Percentiles rank a stretch among this genome's conserved stretches.
Evolutionary conservation across 2,113 vertebrate genomes (phyloP).

Genomic region (Caracal caracal): DNA sequence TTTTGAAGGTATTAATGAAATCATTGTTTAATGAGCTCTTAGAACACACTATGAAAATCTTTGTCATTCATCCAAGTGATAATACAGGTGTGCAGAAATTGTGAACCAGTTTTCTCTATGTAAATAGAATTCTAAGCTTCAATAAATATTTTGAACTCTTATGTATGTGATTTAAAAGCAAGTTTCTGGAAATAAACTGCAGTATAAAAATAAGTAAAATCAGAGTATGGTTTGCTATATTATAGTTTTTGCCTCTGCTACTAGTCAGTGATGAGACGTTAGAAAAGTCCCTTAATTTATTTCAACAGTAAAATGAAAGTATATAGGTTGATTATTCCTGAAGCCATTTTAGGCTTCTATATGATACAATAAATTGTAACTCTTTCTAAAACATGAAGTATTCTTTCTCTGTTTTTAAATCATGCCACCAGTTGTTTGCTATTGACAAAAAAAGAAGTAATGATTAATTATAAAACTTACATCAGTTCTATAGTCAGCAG

Average conservation of each 20-base stretch:
- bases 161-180: slow-evolving; percentile 6
- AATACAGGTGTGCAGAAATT: background rate
- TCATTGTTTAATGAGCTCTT: slow-evolving; percentile 39
- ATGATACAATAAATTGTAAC: background rate
- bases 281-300: background rate
- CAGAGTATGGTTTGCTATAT: background rate
- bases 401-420: slow-evolving; percentile 5
- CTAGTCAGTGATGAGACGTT: background rate
- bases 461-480: slow-evolving; percentile 1
- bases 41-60: background rate
- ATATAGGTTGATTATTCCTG: background rate
- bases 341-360: background rate
- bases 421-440: background rate
- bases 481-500: background rate
- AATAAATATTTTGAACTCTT: slow-evolving; percentile 21
- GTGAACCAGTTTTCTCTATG: background rate
- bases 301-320: background rate
- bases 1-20: slow-evolving; percentile 38
- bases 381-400: background rate
- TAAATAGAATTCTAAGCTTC: slow-evolving; percentile 10
- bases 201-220: background rate
- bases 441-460: background rate
- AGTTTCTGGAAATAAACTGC: background rate
- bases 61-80: background rate
- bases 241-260: background rate